Evolutionary conservation across 2,113 vertebrate species (phyloP), one percentile per base, ranked within the genome.

Genomic region (Dicerorhinus sumatrensis): DNA sequence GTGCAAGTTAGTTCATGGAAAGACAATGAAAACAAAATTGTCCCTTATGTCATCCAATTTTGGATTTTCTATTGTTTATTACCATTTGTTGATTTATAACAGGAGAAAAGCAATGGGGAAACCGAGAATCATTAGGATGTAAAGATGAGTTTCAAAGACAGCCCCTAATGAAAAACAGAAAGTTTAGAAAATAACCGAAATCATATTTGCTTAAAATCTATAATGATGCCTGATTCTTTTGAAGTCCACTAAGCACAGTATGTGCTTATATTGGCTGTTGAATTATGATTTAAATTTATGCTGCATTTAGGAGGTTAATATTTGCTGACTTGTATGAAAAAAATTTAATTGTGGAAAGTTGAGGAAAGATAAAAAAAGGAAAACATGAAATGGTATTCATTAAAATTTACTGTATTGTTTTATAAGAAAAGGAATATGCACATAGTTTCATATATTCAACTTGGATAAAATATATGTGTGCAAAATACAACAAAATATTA

Each of bases 131-230:
- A 96, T 97, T 96, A 97, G 10, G n/a, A 29, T 80, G 42, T 81
- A 96, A 97, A 94, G 89, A 97, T 91, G 96, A 89, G 39, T 96
- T 96, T 98, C 92, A 98, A 97, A 96, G 95, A 92, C 51, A 92
- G 13, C 20, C 63, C 18, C 90, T 97, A 98, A 98, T 98, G 91
- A 95, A 96, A 98, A 97, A 63, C 97, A 97, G 96, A 90, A 86
- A 94, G 84, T 93, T 96, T 97, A 75, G 42, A 95, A 91, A 97
- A 92, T 92, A 60, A 39, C 60, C 10, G 60, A 96, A 93, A 80
- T 96, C 70, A 91, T 90, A 97, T 96, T 96, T 94, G 60, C 92
- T 96, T 94, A 46, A 90, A 97, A 97, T 89, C 39, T 94, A 54
- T 93, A 96, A 96, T 96, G 92, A 92, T 89, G 54, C 69, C 11